These are phyloP conservation scores for Trematocara nigrifrons DNA, from an alignment of 2,113 vertebrate genomes.

Conservation along the genomic window DNA sequence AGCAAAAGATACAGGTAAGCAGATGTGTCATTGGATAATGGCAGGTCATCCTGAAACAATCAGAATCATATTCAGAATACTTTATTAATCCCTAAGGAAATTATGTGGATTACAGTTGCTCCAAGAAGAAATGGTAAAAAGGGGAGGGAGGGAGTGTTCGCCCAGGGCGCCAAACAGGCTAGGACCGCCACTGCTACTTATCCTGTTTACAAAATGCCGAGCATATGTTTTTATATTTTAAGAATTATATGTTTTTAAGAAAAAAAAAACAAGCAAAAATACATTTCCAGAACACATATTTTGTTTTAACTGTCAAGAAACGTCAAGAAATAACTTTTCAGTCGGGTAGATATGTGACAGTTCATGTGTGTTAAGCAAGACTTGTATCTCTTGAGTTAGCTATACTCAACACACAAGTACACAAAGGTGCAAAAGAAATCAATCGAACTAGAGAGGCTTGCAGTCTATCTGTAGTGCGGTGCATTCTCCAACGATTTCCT, in stretches of 20 bases:
- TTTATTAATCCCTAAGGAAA: too few relatives aligned
- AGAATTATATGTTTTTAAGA: too few relatives aligned
- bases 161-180: too few relatives aligned
- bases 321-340: neutral
- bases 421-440: constrained; percentile 52
- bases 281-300: neutral
- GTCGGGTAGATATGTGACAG: neutral
- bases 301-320: neutral
- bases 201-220: neutral
- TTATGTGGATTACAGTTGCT: too few relatives aligned
- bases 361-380: neutral
- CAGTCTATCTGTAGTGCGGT: constrained; percentile 60
- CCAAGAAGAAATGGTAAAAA: too few relatives aligned
- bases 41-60: too few relatives aligned
- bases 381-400: neutral
- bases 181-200: neutral
- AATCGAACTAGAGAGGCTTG: constrained; percentile 46
- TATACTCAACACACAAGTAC: constrained; percentile 4
- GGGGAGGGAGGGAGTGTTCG: too few relatives aligned
- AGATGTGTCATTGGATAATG: too few relatives aligned
- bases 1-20: too few relatives aligned
- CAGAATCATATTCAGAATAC: too few relatives aligned
- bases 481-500: constrained; percentile 75
- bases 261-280: neutral
- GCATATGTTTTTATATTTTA: neutral